These are phyloP conservation scores for Aphidoletes aphidimyza DNA, from an alignment of 2,888 invertebrate species.

Conservation along the genomic window DNA sequence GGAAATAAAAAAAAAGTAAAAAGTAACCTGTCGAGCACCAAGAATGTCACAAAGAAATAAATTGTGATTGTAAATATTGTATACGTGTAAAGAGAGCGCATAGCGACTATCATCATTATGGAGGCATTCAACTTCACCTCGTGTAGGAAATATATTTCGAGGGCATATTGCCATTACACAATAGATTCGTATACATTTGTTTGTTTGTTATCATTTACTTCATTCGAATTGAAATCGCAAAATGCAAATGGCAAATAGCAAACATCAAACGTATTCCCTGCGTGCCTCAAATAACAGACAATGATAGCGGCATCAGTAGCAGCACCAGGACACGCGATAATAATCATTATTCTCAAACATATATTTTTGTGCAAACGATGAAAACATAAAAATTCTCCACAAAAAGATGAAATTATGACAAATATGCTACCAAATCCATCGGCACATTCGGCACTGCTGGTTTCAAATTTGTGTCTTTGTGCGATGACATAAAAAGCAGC, in stretches of 20 bases:
- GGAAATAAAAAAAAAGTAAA: background rate
- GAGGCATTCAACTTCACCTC: slow-evolving; percentile 19
- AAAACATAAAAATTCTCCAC: background rate
- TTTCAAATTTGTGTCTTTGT: slow-evolving; percentile 20
- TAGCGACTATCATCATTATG: slow-evolving; percentile 24
- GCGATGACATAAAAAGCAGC: background rate
- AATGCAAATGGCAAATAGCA: background rate
- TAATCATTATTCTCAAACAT: background rate
- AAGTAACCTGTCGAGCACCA: slow-evolving; percentile 15
- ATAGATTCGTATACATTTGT: slow-evolving; percentile 1
- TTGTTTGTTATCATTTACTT: background rate
- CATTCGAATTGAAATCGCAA: background rate
- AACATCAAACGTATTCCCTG: background rate
- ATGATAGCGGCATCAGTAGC: background rate
- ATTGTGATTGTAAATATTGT: background rate
- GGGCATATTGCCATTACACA: slow-evolving; percentile 31
- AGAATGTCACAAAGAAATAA: background rate
- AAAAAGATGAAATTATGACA: slow-evolving; percentile 12
- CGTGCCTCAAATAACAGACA: background rate
- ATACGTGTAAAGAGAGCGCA: background rate
- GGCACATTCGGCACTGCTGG: background rate
- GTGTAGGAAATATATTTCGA: background rate
- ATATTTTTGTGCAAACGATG: slow-evolving; percentile 3
- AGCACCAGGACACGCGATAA: background rate
- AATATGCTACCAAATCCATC: slow-evolving; percentile 32